These are phyloP conservation scores for Oryzaephilus surinamensis DNA, from an alignment of 1,140 invertebrate species.

Conservation along the genomic window DNA sequence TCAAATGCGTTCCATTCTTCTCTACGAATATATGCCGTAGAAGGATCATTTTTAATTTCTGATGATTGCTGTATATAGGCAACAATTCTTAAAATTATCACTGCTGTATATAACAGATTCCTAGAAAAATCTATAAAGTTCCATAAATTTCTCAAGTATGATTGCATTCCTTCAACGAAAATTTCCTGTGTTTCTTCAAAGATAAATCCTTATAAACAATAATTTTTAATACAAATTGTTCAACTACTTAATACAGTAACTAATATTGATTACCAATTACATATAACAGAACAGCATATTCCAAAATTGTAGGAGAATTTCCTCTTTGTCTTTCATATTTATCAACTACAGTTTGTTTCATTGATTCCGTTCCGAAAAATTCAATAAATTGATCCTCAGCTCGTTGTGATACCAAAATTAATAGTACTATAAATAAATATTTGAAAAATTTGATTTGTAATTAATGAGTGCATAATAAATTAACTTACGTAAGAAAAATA, in stretches of 20 bases:
- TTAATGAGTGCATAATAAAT: conserved; percentile 4
- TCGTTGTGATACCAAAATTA: conserved; percentile 79
- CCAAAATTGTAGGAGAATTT: conserved; percentile 63
- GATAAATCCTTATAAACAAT: conserved; percentile 60
- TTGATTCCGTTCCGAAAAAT: conserved; percentile 55
- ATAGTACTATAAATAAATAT: conserved; percentile 47
- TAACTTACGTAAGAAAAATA: conserved; percentile 77
- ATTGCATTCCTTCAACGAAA: conserved; percentile 68
- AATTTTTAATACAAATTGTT: background rate
- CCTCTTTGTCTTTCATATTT: conserved; percentile 60
- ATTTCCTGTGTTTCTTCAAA: conserved; percentile 87
- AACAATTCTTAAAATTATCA: conserved; percentile 60
- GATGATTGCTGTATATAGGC: conserved; percentile 64
- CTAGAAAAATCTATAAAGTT: conserved; percentile 92
- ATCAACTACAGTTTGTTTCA: conserved; percentile 48
- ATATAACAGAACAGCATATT: conserved; percentile 66
- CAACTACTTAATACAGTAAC: no score
- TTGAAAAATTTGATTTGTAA: background rate
- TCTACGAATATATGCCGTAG: conserved; percentile 60
- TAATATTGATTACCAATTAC: conserved; percentile 65
- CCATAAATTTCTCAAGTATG: conserved; percentile 87
- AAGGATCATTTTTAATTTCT: conserved; percentile 53
- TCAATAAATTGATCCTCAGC: conserved; percentile 65
- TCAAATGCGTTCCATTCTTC: conserved; percentile 89
- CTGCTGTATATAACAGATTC: conserved; percentile 74